Evolutionary conservation across 2,113 vertebrate genomes (phyloP).

Genomic region (Strigops habroptila): DNA sequence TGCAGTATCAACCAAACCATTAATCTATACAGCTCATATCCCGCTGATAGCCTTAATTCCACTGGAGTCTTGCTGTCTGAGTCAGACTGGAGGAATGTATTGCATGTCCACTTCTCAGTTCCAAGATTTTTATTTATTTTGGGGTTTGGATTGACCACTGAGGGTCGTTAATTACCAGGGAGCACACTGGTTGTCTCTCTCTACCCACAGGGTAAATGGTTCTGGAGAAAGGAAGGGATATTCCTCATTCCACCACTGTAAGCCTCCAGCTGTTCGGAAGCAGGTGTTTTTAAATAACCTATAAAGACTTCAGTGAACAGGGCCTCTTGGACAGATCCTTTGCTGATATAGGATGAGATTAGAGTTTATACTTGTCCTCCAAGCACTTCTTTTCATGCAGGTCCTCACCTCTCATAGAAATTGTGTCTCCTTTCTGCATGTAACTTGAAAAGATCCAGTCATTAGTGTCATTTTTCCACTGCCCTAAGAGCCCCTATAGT

Average conservation of each 20-base stretch:
- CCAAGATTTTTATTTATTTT: constrained; percentile 40
- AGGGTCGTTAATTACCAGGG: constrained; percentile 35
- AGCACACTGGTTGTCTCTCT: background rate
- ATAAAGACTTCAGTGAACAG: background rate
- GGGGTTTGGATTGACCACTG: background rate
- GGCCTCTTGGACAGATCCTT: background rate
- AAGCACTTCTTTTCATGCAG: background rate
- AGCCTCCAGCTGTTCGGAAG: constrained; percentile 2
- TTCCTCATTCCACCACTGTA: background rate
- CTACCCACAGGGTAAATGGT: background rate
- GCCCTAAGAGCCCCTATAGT: background rate
- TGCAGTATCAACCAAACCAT: constrained; percentile 55
- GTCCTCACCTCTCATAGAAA: background rate
- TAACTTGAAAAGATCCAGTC: background rate
- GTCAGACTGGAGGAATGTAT: constrained; percentile 30
- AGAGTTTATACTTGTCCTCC: background rate
- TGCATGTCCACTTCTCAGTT: constrained; percentile 26
- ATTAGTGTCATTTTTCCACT: background rate
- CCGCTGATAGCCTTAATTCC: constrained; percentile 63
- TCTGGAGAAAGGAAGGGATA: background rate
- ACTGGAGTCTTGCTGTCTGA: constrained; percentile 62
- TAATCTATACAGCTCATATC: constrained; percentile 57
- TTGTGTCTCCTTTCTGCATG: background rate
- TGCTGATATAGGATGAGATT: background rate
- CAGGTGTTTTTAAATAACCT: constrained; percentile 22